These are phyloP conservation scores for Tetragonula carbonaria DNA, from an alignment of 2,888 invertebrate genomes.

Conservation along the genomic window DNA sequence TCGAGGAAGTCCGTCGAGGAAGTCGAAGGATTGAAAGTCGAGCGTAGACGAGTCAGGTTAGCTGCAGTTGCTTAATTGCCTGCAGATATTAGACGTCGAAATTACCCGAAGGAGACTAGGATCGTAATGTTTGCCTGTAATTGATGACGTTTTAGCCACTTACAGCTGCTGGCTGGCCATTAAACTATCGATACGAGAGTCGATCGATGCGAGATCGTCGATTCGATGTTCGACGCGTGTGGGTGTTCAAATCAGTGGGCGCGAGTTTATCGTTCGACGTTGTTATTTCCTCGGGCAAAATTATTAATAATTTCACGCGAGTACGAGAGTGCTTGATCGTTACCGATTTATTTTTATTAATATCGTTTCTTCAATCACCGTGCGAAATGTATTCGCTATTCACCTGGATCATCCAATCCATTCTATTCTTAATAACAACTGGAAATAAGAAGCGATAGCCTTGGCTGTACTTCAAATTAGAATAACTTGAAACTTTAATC, in stretches of 20 bases:
- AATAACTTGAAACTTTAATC: neutral
- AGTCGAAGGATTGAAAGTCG: too few species aligned
- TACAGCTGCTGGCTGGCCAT: neutral
- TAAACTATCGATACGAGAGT: neutral
- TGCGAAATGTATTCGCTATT: too few species aligned
- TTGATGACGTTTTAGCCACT: neutral
- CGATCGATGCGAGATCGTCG: neutral
- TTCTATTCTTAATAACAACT: too few species aligned
- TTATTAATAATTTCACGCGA: neutral
- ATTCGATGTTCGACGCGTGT: neutral
- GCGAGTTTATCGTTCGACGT: too few species aligned
- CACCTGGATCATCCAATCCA: too few species aligned
- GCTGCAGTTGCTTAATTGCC: neutral
- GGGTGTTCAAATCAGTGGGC: neutral
- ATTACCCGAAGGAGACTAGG: neutral
- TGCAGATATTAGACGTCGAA: neutral
- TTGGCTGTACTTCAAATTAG: neutral
- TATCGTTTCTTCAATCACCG: too few species aligned
- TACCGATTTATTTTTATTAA: too few species aligned
- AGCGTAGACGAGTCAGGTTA: neutral
- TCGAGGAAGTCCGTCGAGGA: too few species aligned
- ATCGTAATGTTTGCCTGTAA: conserved; percentile 9
- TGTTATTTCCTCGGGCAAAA: neutral
- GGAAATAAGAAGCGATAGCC: too few species aligned
- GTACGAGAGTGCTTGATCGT: too few species aligned